phyloP scores from a whole-genome alignment of 2,888 invertebrate species.

The Matsumyia berberina region DNA sequence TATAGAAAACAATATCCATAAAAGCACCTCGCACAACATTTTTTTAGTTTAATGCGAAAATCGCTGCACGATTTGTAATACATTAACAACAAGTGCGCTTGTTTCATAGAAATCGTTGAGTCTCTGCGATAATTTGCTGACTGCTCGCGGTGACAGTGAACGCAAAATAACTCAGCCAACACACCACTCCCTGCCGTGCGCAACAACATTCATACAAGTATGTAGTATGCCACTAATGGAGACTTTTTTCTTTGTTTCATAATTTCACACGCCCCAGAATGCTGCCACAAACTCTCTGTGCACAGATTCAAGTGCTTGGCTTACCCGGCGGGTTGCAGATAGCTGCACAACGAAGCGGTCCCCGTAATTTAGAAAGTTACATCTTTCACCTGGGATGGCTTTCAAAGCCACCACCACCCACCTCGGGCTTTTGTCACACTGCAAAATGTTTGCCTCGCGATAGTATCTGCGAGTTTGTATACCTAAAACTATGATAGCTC shows the following conservation, averaged over 20 bases:
- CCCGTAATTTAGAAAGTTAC: conserved; percentile 61
- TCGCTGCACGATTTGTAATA: conserved; percentile 74
- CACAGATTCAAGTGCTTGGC: conserved; percentile 43
- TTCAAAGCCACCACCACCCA: conserved; percentile 14
- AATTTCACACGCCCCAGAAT: conserved; percentile 51
- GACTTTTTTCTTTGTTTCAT: conserved; percentile 10
- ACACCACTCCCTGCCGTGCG: conserved; percentile 20
- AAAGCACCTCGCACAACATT: conserved; percentile 65
- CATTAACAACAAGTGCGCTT: conserved; percentile 66
- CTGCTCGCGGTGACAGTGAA: conserved; percentile 63
- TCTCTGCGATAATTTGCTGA: conserved; percentile 65
- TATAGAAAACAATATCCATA: conserved; percentile 71
- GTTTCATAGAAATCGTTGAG: conserved; percentile 36
- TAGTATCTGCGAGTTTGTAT: conserved; percentile 36
- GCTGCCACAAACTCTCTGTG: conserved; percentile 31
- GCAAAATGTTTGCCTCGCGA: conserved; percentile 31
- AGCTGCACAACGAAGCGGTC: conserved; percentile 7
- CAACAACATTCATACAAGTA: background rate
- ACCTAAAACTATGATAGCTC: conserved; percentile 13
- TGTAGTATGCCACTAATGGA: conserved; percentile 3
- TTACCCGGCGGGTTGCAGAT: conserved; percentile 20
- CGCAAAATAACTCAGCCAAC: conserved; percentile 19
- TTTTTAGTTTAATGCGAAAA: conserved; percentile 59
- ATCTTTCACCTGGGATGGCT: conserved; percentile 45
- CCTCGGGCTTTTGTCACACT: conserved; percentile 35